These are phyloP conservation scores for Drosophila vallismaia DNA, from an alignment of 2,888 invertebrate genomes.

Conservation along the genomic window DNA sequence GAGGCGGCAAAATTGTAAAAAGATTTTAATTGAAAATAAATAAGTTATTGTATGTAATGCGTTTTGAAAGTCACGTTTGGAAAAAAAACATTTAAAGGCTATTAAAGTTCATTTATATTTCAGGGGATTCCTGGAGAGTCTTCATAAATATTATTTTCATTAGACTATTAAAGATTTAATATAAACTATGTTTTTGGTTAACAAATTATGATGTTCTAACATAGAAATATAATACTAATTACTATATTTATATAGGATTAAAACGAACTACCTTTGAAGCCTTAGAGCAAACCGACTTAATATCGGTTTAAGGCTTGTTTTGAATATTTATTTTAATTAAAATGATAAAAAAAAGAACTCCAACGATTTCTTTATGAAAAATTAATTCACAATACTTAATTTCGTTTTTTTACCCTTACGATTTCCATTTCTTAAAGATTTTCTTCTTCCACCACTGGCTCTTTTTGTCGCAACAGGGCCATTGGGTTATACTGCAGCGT, in stretches of 20 bases:
- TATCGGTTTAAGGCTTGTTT: too few species aligned
- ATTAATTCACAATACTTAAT: background rate
- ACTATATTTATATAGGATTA: too few species aligned
- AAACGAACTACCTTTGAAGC: too few species aligned
- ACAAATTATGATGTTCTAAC: too few species aligned
- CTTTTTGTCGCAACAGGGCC: constrained; percentile 27
- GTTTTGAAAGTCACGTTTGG: constrained; percentile 2
- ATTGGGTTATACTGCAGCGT: constrained; percentile 20
- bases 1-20: constrained; percentile 9
- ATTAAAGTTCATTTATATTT: constrained; percentile 2
- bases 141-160: too few species aligned
- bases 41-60: constrained; percentile 39
- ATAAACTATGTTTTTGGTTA: too few species aligned
- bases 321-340: too few species aligned
- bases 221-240: too few species aligned
- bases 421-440: background rate
- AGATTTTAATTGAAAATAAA: constrained; percentile 49
- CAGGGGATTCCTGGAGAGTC: background rate
- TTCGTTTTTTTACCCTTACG: background rate
- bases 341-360: too few species aligned
- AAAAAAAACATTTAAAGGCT: constrained; percentile 1
- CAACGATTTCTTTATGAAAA: too few species aligned
- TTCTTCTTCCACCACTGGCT: constrained; percentile 13
- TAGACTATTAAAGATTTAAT: too few species aligned
- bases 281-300: too few species aligned